These are phyloP conservation scores for Campoletis sonorensis DNA, from an alignment of 1,140 invertebrate species.

Conservation along the genomic window DNA sequence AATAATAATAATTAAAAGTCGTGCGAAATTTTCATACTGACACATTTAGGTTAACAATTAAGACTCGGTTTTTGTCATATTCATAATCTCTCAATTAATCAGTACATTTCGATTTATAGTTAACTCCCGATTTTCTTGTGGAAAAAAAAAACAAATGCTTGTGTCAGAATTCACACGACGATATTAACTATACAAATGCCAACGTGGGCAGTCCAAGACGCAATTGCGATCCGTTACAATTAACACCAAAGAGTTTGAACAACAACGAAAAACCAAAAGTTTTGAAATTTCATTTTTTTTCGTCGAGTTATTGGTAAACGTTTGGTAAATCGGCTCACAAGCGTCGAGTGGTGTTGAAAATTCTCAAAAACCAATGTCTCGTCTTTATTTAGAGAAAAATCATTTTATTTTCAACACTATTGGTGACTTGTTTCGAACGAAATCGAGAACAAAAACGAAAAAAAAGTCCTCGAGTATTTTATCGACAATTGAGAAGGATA, in stretches of 20 bases:
- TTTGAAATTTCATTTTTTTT: too few relatives aligned
- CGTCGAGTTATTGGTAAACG: too few relatives aligned
- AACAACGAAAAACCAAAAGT: background rate
- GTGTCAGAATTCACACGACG: constrained; percentile 10
- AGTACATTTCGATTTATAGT: background rate
- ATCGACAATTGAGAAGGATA: too few relatives aligned
- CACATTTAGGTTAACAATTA: constrained; percentile 1
- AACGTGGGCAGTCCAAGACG: background rate
- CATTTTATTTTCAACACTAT: too few relatives aligned
- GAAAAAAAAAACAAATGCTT: background rate
- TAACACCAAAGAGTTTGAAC: background rate
- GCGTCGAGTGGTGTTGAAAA: too few relatives aligned
- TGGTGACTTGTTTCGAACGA: too few relatives aligned
- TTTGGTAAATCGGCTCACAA: too few relatives aligned
- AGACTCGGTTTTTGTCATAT: constrained; percentile 13
- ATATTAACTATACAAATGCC: constrained; percentile 26
- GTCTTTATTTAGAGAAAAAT: too few relatives aligned
- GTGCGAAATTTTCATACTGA: background rate
- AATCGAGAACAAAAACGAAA: too few relatives aligned
- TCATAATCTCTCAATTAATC: constrained; percentile 20
- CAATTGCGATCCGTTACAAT: constrained; percentile 24
- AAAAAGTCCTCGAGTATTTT: too few relatives aligned
- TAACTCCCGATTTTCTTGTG: background rate
- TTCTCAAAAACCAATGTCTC: too few relatives aligned
- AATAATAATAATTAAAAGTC: background rate